A percentile compares a stretch with the other conserved stretches of the same genome.
Conservation (phyloP, 1,140 invertebrate genomes). For the Chymomyza costata region DNA sequence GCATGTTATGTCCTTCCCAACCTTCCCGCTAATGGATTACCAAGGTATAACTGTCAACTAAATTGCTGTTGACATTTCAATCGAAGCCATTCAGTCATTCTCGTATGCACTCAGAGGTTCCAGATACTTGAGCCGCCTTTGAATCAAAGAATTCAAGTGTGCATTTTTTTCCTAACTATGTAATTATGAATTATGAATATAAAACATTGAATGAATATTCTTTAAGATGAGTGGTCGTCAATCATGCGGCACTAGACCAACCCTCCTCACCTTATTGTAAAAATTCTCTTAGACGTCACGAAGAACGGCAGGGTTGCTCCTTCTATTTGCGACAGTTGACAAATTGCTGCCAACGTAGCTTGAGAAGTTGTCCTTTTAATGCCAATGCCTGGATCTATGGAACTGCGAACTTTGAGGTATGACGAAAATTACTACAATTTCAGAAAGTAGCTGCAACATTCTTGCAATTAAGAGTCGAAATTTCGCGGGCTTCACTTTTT, state of each 20-base stretch:
- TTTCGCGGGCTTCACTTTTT: too few relatives aligned
- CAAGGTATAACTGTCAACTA: constrained; percentile 50
- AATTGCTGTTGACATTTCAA: constrained; percentile 64
- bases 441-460: too few relatives aligned
- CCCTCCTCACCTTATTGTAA: constrained; percentile 11
- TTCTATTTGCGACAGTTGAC: constrained; percentile 62
- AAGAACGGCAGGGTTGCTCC: constrained; percentile 19
- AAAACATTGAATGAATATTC: constrained; percentile 49
- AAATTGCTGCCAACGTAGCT: constrained; percentile 51
- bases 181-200: constrained; percentile 72
- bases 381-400: too few relatives aligned
- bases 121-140: constrained; percentile 35
- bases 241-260: constrained; percentile 36
- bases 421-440: too few relatives aligned
- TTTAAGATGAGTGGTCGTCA: constrained; percentile 57
- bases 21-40: too few relatives aligned
- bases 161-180: constrained; percentile 66
- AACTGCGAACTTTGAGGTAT: too few relatives aligned
- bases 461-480: too few relatives aligned
- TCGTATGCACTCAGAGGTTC: too few relatives aligned
- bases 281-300: constrained; percentile 23
- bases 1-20: too few relatives aligned
- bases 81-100: too few relatives aligned
- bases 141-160: constrained; percentile 51
- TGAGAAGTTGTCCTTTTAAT: constrained; percentile 47